Conservation (phyloP, 2,888 invertebrate species). For the Euzetes globulus region DNA sequence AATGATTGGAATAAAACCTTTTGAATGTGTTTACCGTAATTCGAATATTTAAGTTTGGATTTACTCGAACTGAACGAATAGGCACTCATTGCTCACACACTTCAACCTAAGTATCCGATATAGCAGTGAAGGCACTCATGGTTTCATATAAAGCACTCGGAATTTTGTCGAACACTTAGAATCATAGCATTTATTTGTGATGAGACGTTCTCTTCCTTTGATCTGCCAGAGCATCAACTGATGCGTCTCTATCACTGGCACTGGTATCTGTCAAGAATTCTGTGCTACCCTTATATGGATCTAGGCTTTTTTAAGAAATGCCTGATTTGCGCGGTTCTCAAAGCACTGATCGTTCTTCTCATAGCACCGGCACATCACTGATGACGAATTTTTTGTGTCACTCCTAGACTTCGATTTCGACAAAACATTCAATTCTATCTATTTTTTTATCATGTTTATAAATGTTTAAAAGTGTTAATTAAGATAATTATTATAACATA, state of each 20-base stretch:
- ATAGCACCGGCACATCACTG: background rate
- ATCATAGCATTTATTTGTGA: slow-evolving; percentile 36
- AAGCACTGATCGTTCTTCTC: background rate
- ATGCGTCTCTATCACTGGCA: slow-evolving; percentile 33
- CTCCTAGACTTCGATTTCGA: background rate
- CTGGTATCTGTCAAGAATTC: slow-evolving; percentile 7
- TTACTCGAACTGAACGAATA: background rate
- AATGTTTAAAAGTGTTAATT: too few relatives aligned
- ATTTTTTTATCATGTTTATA: too few relatives aligned
- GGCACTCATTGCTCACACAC: background rate
- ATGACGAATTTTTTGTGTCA: slow-evolving; percentile 9
- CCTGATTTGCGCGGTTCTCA: background rate
- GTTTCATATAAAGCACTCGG: background rate
- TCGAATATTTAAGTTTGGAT: background rate
- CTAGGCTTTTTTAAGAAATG: slow-evolving; percentile 20
- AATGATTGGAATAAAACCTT: background rate
- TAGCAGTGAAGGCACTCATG: background rate
- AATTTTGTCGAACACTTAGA: background rate
- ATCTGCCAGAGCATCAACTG: slow-evolving; percentile 40
- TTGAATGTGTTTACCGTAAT: background rate
- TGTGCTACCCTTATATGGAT: background rate
- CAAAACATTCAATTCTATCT: background rate
- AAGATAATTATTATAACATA: too few relatives aligned
- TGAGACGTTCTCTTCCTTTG: slow-evolving; percentile 38
- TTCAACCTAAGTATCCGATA: background rate